A percentile compares a stretch with the other conserved stretches of the same genome.
These are phyloP conservation scores for Dynastes grantii DNA, from an alignment of 2,888 invertebrate genomes.

Conservation along the genomic window DNA sequence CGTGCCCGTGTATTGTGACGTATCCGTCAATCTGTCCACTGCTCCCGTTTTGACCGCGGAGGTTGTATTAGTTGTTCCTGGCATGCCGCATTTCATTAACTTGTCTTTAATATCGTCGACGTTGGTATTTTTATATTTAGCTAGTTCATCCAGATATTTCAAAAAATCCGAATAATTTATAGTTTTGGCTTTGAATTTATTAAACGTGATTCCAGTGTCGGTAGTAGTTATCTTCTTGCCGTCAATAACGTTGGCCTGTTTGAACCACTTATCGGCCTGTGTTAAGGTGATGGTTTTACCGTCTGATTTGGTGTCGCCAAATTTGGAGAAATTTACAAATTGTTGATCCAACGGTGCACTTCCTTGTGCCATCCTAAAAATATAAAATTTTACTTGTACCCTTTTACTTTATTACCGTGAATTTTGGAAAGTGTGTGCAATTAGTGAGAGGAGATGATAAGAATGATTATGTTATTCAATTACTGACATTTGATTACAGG, in stretches of 20 bases:
- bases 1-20: slow-evolving; percentile 88
- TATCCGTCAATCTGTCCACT: slow-evolving; percentile 85
- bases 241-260: slow-evolving; percentile 85
- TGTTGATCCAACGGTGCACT: slow-evolving; percentile 44
- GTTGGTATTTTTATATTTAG: slow-evolving; percentile 84
- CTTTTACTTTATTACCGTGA: slow-evolving; percentile 24
- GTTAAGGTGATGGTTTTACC: slow-evolving; percentile 90
- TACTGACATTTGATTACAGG: background rate
- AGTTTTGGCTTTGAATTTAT: slow-evolving; percentile 73
- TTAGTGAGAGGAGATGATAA: background rate
- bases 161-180: slow-evolving; percentile 62
- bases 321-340: slow-evolving; percentile 88
- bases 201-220: slow-evolving; percentile 92
- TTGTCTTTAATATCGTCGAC: slow-evolving; percentile 83
- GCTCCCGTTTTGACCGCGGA: slow-evolving; percentile 73
- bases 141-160: slow-evolving; percentile 86
- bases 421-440: slow-evolving; percentile 5
- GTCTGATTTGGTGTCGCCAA: slow-evolving; percentile 89
- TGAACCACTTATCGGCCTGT: slow-evolving; percentile 96
- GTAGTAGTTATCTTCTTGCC: slow-evolving; percentile 88
- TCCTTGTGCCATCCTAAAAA: slow-evolving; percentile 29
- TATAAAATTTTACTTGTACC: background rate
- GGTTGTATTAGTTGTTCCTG: slow-evolving; percentile 71
- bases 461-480: no score
- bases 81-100: slow-evolving; percentile 84